phyloP scores from a whole-genome alignment of 2,888 invertebrate species.

The Aleiodes alternator region DNA sequence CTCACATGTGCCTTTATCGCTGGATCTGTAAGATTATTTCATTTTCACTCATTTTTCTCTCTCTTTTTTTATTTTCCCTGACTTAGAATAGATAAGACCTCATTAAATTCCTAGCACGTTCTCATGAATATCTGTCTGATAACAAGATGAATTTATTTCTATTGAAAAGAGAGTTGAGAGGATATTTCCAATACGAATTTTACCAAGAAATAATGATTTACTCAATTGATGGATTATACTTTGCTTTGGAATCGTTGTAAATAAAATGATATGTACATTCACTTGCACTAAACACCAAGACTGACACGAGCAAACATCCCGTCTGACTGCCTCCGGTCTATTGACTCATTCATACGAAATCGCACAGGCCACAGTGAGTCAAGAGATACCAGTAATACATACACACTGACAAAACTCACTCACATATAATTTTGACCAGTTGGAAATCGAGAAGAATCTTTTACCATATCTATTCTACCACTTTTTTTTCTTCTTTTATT shows the following conservation, averaged over 20 bases:
- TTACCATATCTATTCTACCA: not conserved
- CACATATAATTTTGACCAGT: not conserved
- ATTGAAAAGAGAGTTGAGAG: too few species aligned
- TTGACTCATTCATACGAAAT: slow-evolving; percentile 42
- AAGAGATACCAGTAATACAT: not conserved
- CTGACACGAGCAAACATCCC: slow-evolving; percentile 10
- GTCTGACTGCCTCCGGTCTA: slow-evolving; percentile 37
- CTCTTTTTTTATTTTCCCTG: slow-evolving; percentile 4
- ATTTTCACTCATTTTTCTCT: slow-evolving; percentile 11
- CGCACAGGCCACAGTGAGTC: not conserved
- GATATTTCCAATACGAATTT: too few species aligned
- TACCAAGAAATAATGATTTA: not conserved
- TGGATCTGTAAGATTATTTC: slow-evolving; percentile 81
- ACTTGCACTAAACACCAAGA: slow-evolving; percentile 1
- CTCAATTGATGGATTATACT: not conserved
- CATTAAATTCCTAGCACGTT: not conserved
- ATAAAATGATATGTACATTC: slow-evolving; percentile 9
- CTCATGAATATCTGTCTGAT: not conserved
- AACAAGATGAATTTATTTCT: slow-evolving; percentile 15
- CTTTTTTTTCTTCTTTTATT: not conserved
- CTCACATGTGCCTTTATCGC: slow-evolving; percentile 89
- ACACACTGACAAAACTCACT: slow-evolving; percentile 1
- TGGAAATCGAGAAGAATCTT: slow-evolving; percentile 21
- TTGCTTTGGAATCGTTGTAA: not conserved
- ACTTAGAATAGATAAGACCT: not conserved